Evolutionary conservation across 1,140 invertebrate genomes (phyloP).

Genomic region (Drepana arcuata): DNA sequence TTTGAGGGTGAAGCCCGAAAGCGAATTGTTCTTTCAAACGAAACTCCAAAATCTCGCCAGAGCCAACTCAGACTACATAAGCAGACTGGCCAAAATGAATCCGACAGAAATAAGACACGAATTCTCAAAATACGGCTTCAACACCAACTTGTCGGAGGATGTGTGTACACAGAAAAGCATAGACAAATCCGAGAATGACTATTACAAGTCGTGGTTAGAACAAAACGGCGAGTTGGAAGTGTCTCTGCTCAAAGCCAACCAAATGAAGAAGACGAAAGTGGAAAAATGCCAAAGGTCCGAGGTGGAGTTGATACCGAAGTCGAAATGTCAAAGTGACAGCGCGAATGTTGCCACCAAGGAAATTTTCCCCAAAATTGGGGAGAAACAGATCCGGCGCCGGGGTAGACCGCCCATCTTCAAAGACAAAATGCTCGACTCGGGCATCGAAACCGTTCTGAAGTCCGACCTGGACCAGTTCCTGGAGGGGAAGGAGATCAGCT

Average conservation of each 20-base stretch:
- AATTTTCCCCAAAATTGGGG: conserved; percentile 29
- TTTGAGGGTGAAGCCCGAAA: conserved; percentile 55
- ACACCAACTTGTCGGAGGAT: conserved; percentile 24
- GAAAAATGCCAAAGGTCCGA: conserved; percentile 41
- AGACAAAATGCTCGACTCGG: conserved; percentile 55
- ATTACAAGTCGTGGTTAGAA: conserved; percentile 63
- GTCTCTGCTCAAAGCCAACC: conserved; percentile 47
- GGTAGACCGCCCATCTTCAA: conserved; percentile 56
- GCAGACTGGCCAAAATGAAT: conserved; percentile 50
- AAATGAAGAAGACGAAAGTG: conserved; percentile 37
- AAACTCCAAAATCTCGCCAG: conserved; percentile 49
- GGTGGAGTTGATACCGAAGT: conserved; percentile 50
- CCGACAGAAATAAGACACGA: conserved; percentile 43
- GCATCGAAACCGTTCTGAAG: conserved; percentile 59
- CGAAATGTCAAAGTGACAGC: too few species aligned
- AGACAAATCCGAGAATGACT: conserved; percentile 53
- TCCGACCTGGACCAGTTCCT: conserved; percentile 65
- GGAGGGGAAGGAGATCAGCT: conserved; percentile 64
- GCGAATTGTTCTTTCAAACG: conserved; percentile 53
- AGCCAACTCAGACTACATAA: conserved; percentile 46
- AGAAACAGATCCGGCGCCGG: conserved; percentile 35
- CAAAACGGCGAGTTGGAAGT: conserved; percentile 67
- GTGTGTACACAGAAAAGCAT: conserved; percentile 22
- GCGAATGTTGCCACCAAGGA: conserved; percentile 24
- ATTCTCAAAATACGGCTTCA: conserved; percentile 53